phyloP scores from a whole-genome alignment of 2,888 invertebrate genomes.

The Molanna angustata region DNA sequence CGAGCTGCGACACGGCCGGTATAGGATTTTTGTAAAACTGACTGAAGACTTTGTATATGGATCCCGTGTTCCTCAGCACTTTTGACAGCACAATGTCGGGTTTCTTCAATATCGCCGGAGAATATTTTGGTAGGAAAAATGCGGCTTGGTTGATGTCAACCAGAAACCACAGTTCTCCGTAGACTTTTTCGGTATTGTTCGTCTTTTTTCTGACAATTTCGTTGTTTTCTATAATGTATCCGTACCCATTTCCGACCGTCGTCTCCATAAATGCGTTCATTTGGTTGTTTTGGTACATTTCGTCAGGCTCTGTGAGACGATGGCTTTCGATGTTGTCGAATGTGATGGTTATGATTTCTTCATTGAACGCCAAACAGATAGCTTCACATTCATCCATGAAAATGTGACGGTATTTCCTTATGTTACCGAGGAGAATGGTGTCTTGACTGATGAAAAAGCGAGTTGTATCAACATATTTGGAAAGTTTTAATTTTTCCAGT shows the following conservation, averaged over 20 bases:
- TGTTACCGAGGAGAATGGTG: slow-evolving; percentile 37
- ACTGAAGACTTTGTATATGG: slow-evolving; percentile 40
- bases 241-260: slow-evolving; percentile 27
- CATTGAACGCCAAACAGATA: slow-evolving; percentile 39
- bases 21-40: slow-evolving; percentile 39
- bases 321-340: slow-evolving; percentile 39
- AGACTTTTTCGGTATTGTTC: slow-evolving; percentile 21
- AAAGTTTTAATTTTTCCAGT: slow-evolving; percentile 21
- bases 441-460: slow-evolving; percentile 39
- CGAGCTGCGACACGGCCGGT: slow-evolving; percentile 35
- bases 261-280: neutral
- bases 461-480: slow-evolving; percentile 36
- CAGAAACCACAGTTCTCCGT: slow-evolving; percentile 43
- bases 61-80: slow-evolving; percentile 41
- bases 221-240: slow-evolving; percentile 17
- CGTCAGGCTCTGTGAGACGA: slow-evolving; percentile 30
- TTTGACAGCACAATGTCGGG: slow-evolving; percentile 38
- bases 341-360: slow-evolving; percentile 37
- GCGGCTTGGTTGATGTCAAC: slow-evolving; percentile 43
- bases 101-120: slow-evolving; percentile 38
- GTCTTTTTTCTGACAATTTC: slow-evolving; percentile 20
- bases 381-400: slow-evolving; percentile 44
- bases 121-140: slow-evolving; percentile 40
- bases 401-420: slow-evolving; percentile 40
- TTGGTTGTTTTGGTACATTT: slow-evolving; percentile 17